These are phyloP conservation scores for Noctua fimbriata DNA, from an alignment of 2,888 invertebrate species.

Conservation along the genomic window DNA sequence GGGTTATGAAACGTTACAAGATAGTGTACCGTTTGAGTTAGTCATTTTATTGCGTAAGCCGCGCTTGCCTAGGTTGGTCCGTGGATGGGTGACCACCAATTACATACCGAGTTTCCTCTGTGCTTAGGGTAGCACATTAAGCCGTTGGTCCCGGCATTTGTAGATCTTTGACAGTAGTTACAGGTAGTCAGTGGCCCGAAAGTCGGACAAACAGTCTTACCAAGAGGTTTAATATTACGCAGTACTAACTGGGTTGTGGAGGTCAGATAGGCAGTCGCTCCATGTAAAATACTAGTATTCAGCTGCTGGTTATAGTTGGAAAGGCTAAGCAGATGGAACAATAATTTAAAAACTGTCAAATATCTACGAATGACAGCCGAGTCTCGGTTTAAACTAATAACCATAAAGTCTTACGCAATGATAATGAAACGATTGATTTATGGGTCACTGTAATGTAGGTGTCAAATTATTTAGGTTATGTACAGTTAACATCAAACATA, in stretches of 20 bases:
- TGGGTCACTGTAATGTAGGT: background rate
- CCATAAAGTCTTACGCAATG: background rate
- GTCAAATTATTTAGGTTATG: constrained; percentile 7
- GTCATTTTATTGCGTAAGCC: too few species aligned
- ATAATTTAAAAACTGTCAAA: background rate
- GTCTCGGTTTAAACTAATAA: background rate
- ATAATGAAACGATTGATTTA: background rate
- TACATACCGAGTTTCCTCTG: too few species aligned
- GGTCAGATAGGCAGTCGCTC: background rate
- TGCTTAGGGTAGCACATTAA: too few species aligned
- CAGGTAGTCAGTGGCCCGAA: too few species aligned
- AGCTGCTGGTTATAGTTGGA: background rate
- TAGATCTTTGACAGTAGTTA: too few species aligned
- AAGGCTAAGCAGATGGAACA: background rate
- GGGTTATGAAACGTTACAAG: background rate
- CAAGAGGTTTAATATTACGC: too few species aligned
- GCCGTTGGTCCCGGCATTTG: too few species aligned
- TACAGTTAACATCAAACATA: background rate
- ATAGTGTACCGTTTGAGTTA: background rate
- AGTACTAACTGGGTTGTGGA: too few species aligned
- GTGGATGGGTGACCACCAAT: too few species aligned
- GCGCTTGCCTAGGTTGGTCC: too few species aligned
- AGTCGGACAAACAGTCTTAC: too few species aligned
- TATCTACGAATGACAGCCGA: background rate
- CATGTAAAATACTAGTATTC: background rate